These are phyloP conservation scores for Parochlus steinenii DNA, from an alignment of 2,888 invertebrate genomes.

Conservation along the genomic window DNA sequence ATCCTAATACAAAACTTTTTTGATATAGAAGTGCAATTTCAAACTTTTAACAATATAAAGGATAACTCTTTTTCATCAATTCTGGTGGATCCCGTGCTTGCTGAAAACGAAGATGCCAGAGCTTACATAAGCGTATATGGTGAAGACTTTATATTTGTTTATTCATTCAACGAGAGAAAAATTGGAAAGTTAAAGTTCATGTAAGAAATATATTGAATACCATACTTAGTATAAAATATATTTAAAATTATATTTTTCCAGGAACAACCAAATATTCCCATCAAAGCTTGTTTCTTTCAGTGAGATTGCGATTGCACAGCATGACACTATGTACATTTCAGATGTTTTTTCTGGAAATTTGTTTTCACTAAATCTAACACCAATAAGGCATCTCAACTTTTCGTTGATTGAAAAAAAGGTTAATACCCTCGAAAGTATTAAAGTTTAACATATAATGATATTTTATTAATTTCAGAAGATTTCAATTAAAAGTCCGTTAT, in stretches of 20 bases:
- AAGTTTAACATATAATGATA: neutral
- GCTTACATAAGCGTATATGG: constrained; percentile 14
- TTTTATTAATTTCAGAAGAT: constrained; percentile 1
- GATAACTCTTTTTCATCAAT: constrained; percentile 12
- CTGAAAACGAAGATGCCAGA: constrained; percentile 11
- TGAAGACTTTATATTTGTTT: constrained; percentile 14
- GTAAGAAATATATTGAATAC: constrained; percentile 9
- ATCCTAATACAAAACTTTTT: neutral
- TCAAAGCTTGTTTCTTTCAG: constrained; percentile 7
- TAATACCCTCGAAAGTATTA: neutral
- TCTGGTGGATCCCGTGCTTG: constrained; percentile 14
- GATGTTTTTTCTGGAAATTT: constrained; percentile 11
- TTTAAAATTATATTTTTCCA: constrained; percentile 1
- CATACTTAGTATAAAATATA: constrained; percentile 1
- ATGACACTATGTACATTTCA: constrained; percentile 11
- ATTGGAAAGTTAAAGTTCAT: constrained; percentile 13
- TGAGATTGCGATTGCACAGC: constrained; percentile 6
- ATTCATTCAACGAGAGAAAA: constrained; percentile 13
- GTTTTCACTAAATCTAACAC: constrained; percentile 11
- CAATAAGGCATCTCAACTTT: constrained; percentile 9
- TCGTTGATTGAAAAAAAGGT: constrained; percentile 4
- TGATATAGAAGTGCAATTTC: constrained; percentile 11
- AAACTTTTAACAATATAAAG: constrained; percentile 8
- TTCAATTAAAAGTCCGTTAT: constrained; percentile 11
- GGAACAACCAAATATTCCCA: constrained; percentile 10